Percentiles rank a stretch among this genome's conserved stretches.
phyloP scores from a whole-genome alignment of 2,113 vertebrate genomes.

The Sinosuthora webbiana region DNA sequence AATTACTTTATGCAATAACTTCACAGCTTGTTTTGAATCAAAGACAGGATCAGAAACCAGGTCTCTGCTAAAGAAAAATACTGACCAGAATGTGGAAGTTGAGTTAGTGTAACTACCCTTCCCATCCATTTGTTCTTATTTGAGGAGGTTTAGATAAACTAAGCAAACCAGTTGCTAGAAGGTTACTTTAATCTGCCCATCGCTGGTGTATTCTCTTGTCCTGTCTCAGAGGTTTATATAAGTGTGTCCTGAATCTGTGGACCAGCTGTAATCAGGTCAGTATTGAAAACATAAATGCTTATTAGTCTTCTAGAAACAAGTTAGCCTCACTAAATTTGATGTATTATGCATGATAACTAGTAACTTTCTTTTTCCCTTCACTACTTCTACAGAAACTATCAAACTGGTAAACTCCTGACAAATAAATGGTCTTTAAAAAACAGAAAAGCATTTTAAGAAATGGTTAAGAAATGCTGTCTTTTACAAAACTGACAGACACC shows the following conservation, averaged over 20 bases:
- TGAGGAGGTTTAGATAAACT: background rate
- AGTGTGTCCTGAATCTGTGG: background rate
- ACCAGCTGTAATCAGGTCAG: background rate
- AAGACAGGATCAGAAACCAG: background rate
- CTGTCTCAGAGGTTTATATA: background rate
- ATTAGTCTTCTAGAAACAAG: background rate
- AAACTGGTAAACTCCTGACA: accelerated
- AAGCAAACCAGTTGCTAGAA: background rate
- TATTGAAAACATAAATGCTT: background rate
- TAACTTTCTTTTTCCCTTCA: background rate
- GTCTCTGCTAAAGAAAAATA: background rate
- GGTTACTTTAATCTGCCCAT: background rate
- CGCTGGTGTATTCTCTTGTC: background rate
- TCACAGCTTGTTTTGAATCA: background rate
- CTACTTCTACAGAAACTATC: background rate
- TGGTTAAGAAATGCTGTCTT: background rate
- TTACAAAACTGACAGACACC: background rate
- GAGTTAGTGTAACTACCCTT: background rate
- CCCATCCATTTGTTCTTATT: background rate
- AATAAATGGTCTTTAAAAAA: background rate
- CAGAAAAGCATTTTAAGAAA: background rate
- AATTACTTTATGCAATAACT: background rate
- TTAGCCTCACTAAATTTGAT: background rate
- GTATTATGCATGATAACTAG: background rate
- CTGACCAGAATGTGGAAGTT: background rate